phyloP scores from a whole-genome alignment of 2,113 vertebrate genomes.

The Ammospiza caudacuta region DNA sequence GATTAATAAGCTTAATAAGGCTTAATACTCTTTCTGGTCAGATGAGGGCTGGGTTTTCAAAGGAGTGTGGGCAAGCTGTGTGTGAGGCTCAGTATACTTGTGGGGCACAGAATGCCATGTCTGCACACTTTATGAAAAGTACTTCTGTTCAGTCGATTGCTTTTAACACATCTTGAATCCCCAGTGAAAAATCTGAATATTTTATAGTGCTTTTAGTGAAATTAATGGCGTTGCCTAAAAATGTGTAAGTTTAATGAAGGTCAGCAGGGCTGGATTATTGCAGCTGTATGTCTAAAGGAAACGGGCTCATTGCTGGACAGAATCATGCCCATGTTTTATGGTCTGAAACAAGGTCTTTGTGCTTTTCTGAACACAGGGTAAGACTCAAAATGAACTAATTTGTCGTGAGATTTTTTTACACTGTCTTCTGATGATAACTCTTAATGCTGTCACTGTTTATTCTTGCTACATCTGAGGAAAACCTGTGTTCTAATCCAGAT shows the following conservation, averaged over 20 bases:
- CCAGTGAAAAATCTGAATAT: not conserved
- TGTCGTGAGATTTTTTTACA: not conserved
- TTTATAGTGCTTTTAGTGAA: not conserved
- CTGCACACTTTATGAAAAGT: not conserved
- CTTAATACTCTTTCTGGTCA: not conserved
- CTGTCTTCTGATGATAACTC: not conserved
- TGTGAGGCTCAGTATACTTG: fast-evolving
- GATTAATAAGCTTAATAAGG: not conserved
- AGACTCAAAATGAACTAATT: not conserved
- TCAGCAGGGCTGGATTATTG: not conserved
- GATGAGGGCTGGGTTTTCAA: not conserved
- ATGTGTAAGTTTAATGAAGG: not conserved
- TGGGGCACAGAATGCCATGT: not conserved
- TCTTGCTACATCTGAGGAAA: not conserved
- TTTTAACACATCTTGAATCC: not conserved
- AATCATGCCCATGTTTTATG: not conserved
- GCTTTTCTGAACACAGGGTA: not conserved
- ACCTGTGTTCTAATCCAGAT: not conserved
- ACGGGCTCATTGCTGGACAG: not conserved
- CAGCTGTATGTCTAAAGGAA: not conserved
- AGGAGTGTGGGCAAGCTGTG: not conserved
- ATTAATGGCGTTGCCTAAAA: slow-evolving; percentile 1
- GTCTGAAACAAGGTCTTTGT: not conserved
- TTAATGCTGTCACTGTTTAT: not conserved
- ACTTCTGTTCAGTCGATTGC: not conserved